Evolutionary conservation across 2,113 vertebrate species (phyloP).

Genomic region (Sylvietta virens): DNA sequence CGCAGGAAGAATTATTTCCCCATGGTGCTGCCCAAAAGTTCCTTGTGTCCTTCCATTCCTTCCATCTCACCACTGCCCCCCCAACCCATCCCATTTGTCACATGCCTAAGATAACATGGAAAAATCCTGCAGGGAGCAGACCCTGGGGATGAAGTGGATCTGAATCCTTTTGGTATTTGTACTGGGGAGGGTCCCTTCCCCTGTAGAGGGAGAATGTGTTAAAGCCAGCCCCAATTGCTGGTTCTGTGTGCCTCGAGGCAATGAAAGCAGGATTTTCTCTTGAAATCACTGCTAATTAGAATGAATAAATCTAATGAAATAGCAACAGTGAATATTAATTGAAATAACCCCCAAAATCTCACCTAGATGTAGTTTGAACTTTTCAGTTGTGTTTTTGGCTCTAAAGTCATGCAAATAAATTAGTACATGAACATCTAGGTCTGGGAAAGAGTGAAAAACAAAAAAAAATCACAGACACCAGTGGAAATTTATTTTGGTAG

Average conservation of each 20-base stretch:
- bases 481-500: neutral
- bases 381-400: neutral
- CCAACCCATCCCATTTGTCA: neutral
- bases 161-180: neutral
- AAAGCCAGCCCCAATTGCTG: neutral
- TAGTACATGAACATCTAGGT: neutral
- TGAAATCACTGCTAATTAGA: slow-evolving; percentile 48
- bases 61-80: neutral
- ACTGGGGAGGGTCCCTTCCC: neutral
- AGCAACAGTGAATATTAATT: slow-evolving; percentile 43
- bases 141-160: neutral
- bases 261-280: slow-evolving; percentile 40
- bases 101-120: neutral
- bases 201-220: neutral
- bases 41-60: neutral
- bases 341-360: neutral
- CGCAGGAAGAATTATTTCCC: neutral
- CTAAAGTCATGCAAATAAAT: neutral
- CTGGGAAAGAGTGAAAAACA: neutral
- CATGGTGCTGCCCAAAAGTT: neutral
- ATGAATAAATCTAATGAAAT: slow-evolving; percentile 4
- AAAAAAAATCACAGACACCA: neutral
- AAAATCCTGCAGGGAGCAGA: neutral
- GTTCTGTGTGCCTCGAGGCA: slow-evolving; percentile 22
- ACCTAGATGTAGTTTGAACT: neutral